phyloP scores from a whole-genome alignment of 1,140 invertebrate genomes.

The Pantala flavescens region DNA sequence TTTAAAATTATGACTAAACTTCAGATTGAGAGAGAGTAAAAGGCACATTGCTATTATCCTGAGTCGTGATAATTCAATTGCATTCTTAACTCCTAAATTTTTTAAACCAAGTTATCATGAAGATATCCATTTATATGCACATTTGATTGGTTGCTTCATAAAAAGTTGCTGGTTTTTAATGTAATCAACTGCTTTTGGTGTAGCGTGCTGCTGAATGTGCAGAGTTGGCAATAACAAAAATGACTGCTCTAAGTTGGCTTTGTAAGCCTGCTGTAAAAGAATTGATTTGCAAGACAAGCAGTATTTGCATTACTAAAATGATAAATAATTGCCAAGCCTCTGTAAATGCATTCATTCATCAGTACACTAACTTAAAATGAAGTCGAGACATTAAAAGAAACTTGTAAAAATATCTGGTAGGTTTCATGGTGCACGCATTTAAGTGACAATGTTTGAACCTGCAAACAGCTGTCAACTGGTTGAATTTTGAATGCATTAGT shows the following conservation, averaged over 20 bases:
- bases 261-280: background rate
- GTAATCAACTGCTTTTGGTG: constrained; percentile 14
- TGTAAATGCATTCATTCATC: background rate
- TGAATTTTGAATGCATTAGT: constrained; percentile 5
- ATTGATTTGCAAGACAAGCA: background rate
- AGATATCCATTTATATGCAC: constrained; percentile 3
- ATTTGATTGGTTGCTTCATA: constrained; percentile 15
- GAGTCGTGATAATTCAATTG: constrained; percentile 11
- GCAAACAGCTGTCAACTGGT: background rate
- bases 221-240: background rate
- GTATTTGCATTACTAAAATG: background rate
- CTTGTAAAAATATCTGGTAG: constrained; percentile 2
- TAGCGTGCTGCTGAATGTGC: constrained; percentile 12
- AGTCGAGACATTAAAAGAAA: background rate
- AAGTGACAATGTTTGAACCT: background rate
- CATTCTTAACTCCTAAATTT: constrained; percentile 3
- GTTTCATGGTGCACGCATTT: constrained; percentile 8
- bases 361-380: background rate
- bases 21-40: constrained; percentile 8
- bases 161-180: constrained; percentile 11
- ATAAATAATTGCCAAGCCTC: background rate
- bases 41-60: background rate
- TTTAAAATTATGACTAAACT: background rate
- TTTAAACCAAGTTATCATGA: background rate
- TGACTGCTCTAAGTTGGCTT: constrained; percentile 4